Percentiles rank a stretch among this genome's conserved stretches.
phyloP scores from a whole-genome alignment of 2,888 invertebrate species.

The Coenonympha arcania region DNA sequence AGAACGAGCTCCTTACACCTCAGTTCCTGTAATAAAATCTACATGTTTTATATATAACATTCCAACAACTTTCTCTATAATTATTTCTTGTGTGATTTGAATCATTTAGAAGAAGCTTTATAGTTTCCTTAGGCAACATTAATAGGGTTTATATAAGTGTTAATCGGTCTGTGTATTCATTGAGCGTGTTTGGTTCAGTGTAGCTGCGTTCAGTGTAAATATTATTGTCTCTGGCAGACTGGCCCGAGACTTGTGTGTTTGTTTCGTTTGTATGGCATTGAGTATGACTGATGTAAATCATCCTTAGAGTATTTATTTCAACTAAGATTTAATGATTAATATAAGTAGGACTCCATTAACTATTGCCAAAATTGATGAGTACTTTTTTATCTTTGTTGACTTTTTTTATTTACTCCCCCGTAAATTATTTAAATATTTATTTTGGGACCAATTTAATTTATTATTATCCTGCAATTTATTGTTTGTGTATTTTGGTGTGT shows the following conservation, averaged over 20 bases:
- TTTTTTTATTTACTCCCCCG: conserved; percentile 59
- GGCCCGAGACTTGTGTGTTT: conserved; percentile 41
- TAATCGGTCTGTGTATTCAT: conserved; percentile 49
- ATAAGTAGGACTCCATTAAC: conserved; percentile 65
- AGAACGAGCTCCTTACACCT: conserved; percentile 35
- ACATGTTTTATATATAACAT: conserved; percentile 57
- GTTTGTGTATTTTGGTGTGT: conserved; percentile 69
- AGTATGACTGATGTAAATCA: conserved; percentile 56
- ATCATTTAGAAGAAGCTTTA: conserved; percentile 59
- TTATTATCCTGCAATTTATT: conserved; percentile 60
- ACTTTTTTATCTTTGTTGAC: conserved; percentile 65
- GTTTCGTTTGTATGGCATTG: conserved; percentile 51
- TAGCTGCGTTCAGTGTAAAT: conserved; percentile 56
- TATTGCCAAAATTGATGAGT: conserved; percentile 72
- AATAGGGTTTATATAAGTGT: conserved; percentile 54
- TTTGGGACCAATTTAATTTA: conserved; percentile 75
- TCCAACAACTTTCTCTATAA: conserved; percentile 58
- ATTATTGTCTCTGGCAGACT: conserved; percentile 48
- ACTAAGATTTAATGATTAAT: conserved; percentile 49
- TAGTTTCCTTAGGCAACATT: conserved; percentile 61
- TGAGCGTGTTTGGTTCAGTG: conserved; percentile 52
- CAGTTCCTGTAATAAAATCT: conserved; percentile 37
- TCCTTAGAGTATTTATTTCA: conserved; percentile 67
- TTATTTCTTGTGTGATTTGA: conserved; percentile 56
- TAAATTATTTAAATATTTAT: conserved; percentile 71